A percentile compares a stretch with the other conserved stretches of the same genome.
These are phyloP conservation scores for Piaya cayana DNA, from an alignment of 2,113 vertebrate genomes.

Conservation along the genomic window DNA sequence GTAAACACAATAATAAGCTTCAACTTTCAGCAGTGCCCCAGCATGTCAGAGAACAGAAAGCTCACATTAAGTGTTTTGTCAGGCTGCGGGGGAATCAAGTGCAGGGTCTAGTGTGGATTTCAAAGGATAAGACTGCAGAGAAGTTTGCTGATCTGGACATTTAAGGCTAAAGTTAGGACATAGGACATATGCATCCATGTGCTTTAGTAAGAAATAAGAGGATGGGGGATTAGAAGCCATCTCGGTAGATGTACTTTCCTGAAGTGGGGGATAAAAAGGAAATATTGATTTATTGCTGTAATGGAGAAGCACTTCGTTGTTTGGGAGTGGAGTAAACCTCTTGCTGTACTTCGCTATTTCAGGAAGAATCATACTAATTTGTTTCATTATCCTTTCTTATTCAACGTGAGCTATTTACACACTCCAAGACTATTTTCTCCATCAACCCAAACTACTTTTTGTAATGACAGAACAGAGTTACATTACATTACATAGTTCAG, in stretches of 20 bases:
- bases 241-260: neutral
- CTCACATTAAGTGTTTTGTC: neutral
- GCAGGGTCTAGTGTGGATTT: neutral
- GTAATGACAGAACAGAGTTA: neutral
- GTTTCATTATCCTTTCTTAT: neutral
- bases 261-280: neutral
- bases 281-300: neutral
- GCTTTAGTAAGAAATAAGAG: neutral
- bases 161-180: neutral
- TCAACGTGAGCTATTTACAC: neutral
- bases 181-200: fast-evolving
- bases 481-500: neutral
- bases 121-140: neutral
- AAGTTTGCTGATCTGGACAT: neutral
- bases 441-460: neutral
- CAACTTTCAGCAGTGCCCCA: neutral
- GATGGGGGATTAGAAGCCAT: neutral
- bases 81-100: neutral
- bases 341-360: neutral
- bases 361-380: neutral
- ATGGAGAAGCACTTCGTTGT: neutral
- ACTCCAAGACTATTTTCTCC: neutral
- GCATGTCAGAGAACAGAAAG: neutral
- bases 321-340: neutral
- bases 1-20: neutral